Evolutionary conservation across 2,888 invertebrate species (phyloP), one percentile per base, ranked within the genome.

Genomic region (Beris chalybata): DNA sequence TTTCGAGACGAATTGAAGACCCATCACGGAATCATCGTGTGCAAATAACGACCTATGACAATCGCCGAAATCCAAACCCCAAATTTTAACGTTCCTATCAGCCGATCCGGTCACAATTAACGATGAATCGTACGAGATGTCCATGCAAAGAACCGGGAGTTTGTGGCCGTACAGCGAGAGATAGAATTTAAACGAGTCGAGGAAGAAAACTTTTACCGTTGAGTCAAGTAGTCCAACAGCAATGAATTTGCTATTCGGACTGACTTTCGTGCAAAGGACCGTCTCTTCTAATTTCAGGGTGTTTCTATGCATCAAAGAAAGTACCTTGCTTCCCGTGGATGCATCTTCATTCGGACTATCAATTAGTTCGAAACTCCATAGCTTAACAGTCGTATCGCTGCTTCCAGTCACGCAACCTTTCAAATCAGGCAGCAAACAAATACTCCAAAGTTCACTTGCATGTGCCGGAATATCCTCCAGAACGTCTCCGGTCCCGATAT

Each of bases 11-110:
- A 99, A 99, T 74, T 90, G 88, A 43, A 98, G 78, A 43, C 91
- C 87, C 67, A 94, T 95, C 9, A 99, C 89, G 0, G 96, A 93
- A 79, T 97, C 96, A 74, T 97, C 95, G 79, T 99, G 98, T 0
- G 97, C 97, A 79, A 97, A 95, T 72, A 98, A 85, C 0, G 96
- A 96, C 75, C 88, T 89, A 82, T 96, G 97, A 74, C 97, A 97
- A 79, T 99, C 97, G n/a, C 98, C 98, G 79, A 96, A 98, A 81
- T 98, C 97, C 82, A 98, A 85, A 44, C 98, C 98, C 98, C 98
- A 99, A 70, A 99, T 89, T 83, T 97, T 97, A 32, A 98, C 87
- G 78, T 94, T 97, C 48, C 96, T 87, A 83, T 99, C 99, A 0
- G 93, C 92, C 3, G 97, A 97, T 6, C 97, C 98, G 0, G 98